Percentiles rank a stretch among this genome's conserved stretches.
phyloP scores from a whole-genome alignment of 2,797 vertebrate genomes.

The Poeciliopsis infans region DNA sequence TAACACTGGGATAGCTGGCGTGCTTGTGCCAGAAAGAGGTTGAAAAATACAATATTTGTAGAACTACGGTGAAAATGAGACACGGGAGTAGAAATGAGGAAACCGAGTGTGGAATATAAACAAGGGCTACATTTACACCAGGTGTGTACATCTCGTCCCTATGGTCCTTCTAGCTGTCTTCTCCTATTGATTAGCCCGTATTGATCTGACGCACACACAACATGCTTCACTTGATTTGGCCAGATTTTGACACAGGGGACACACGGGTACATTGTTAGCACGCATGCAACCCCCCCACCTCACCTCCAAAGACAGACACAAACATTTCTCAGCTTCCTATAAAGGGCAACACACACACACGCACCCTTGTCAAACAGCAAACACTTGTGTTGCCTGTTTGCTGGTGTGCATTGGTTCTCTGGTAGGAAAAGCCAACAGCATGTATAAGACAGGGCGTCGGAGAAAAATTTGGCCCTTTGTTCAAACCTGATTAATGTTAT shows the following conservation, averaged over 20 bases:
- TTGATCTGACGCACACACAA: conserved; percentile 65
- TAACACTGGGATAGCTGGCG: conserved; percentile 25
- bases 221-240: conserved; percentile 72
- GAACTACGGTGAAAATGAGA: conserved; percentile 54
- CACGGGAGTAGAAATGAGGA: conserved; percentile 48
- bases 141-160: conserved; percentile 70
- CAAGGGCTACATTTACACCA: conserved; percentile 45
- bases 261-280: conserved; percentile 67
- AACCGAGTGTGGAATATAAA: conserved; percentile 70
- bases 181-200: conserved; percentile 78
- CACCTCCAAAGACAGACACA: conserved; percentile 5
- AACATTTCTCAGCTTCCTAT: conserved; percentile 39
- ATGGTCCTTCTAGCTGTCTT: conserved; percentile 79
- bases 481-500: conserved; percentile 35
- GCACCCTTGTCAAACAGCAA: conserved; percentile 42
- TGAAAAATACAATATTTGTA: conserved; percentile 33
- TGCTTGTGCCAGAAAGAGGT: conserved; percentile 40
- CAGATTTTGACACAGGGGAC: conserved; percentile 66
- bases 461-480: conserved; percentile 29
- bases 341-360: conserved; percentile 35
- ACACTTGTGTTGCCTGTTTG: conserved; percentile 38
- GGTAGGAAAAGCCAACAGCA: conserved; percentile 48
- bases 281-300: neutral
- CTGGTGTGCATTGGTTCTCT: conserved; percentile 51
- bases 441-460: conserved; percentile 7